Percentiles rank a stretch among this genome's conserved stretches.
These are phyloP conservation scores for Gobiocypris rarus DNA, from an alignment of 2,113 vertebrate genomes.

Conservation along the genomic window DNA sequence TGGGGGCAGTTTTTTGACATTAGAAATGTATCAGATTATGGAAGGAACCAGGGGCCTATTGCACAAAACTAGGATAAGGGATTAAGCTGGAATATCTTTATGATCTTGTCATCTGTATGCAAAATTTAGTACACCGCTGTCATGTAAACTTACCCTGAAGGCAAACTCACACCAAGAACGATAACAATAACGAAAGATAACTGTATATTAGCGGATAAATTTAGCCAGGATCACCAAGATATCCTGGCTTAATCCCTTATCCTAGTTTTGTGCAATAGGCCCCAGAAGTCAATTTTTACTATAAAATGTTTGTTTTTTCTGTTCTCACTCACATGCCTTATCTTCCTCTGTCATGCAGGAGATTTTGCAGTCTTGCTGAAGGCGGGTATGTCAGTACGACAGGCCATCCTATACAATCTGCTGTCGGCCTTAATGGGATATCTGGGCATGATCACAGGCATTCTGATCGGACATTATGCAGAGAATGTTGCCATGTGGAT, in stretches of 20 bases:
- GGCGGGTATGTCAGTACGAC: slow-evolving; percentile 95
- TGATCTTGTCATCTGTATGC: too few relatives aligned
- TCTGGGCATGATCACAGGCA: slow-evolving; percentile 90
- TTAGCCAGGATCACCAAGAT: too few relatives aligned
- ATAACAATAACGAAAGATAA: too few relatives aligned
- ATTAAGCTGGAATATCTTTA: too few relatives aligned
- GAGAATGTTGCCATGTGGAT: slow-evolving; percentile 97
- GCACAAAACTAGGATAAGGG: too few relatives aligned
- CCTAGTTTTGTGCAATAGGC: too few relatives aligned
- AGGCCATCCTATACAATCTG: slow-evolving; percentile 93
- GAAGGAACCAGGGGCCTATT: neutral
- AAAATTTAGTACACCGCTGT: too few relatives aligned
- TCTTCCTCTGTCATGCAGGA: slow-evolving; percentile 70
- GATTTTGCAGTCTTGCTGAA: slow-evolving; percentile 96
- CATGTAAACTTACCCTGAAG: too few relatives aligned
- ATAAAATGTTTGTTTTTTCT: neutral
- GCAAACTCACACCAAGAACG: too few relatives aligned
- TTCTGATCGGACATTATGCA: slow-evolving; percentile 94
- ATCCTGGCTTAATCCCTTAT: too few relatives aligned
- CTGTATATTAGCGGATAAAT: too few relatives aligned
- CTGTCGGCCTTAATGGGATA: slow-evolving; percentile 93
- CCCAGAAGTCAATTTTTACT: too few relatives aligned
- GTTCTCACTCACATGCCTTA: neutral
- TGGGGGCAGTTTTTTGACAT: neutral
- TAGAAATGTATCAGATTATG: neutral